Base-by-base conservation (phyloP, 2,888 invertebrate species). In the Nebria brevicollis region DNA sequence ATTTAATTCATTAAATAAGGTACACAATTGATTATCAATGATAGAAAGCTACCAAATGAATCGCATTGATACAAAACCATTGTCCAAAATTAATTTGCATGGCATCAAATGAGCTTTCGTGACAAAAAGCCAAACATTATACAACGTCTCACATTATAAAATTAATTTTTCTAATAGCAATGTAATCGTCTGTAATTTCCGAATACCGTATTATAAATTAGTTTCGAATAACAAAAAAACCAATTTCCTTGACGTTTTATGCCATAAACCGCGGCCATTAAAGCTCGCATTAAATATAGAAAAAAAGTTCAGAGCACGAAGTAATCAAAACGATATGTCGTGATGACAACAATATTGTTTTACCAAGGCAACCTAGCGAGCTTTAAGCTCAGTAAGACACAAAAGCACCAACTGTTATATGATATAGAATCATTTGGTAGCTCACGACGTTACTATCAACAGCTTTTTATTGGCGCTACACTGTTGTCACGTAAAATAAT, bases 271-370 rank as follows among this genome's bases (percentile, higher is more conserved):
- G 70, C 70, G 70, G 34, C 15, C 70, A 70, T 70, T 70, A 70
- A 70, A 70, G 70, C 54, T 54, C 54, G 8, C 70, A 70, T 70
- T 70, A 70, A 70, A 70, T 13, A 2, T 54, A 8, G 8, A 26
- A 26, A 66, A 66, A 70, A 70, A 70, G 70, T 15, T 70, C 20
- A 34, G 20, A 1, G 20, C 26, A 20, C 25, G 34, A 70, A 68
- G 3, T 70, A 26, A 20, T 70, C 70, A 26, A 25, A 70, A 26
- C 34, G 25, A 11, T 70, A 26, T 70, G 26, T 11, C 70, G 25
- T 26, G 26, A 70, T 70, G 15, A 5, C 70, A 70, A 20, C n/a
- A 25, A 70, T n/a, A 70, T 20, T 13, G 54, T 54, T 54, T 54
- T 13, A 8, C 54, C 54, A 11, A 54, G 54, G 54, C 13, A 54